Base-by-base conservation (phyloP, 2,113 vertebrate genomes). In the Chloropsis hardwickii region DNA sequence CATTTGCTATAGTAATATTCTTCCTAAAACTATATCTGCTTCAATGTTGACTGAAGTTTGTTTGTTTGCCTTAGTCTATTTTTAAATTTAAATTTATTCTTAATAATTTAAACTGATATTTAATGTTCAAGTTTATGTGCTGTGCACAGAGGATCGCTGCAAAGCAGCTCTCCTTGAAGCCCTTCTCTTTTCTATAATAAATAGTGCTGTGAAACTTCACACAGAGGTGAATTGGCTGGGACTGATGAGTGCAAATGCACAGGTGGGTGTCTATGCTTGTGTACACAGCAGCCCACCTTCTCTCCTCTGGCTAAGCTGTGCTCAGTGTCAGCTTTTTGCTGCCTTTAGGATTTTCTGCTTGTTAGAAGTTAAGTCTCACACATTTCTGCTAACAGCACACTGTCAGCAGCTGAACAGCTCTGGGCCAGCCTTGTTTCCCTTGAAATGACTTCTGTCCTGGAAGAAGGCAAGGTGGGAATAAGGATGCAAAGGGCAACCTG, bases 11-110 rank as follows among this genome's bases (percentile, higher is more conserved):
- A 69, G 94, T 47, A 88, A 44, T 29, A 90, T 74, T 37, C 85
- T 95, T 73, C 25, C 65, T 91, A 69, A 89, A 80, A 71, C 80
- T 42, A 54, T 60, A 64, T 92, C 27, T 89, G 56, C 89, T 92
- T 79, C 53, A 51, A 1, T 53, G 84, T 69, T 78, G 77, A 58
- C 72, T 40, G 70, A 39, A 71, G 51, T 67, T n/a, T 89, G 83
- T 91, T 83, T 82, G 69, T 95, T 87, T 69, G 48, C 53, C 24
- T 76, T 81, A 69, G 40, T 73, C 82, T 95, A 70, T 86, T 87
- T 96, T 95, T 33, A 48, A 91, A 83, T 85, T 33, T 86, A 83
- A 77, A 48, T 54, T 93, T 95, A 94, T 90, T 92, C 93, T 91
- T 93, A 80, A 80, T 96, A 95, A 95, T 91, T 85, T 91, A 94